These are phyloP conservation scores for Aspidoscelis tigris DNA, from an alignment of 2,113 vertebrate genomes.

Conservation along the genomic window DNA sequence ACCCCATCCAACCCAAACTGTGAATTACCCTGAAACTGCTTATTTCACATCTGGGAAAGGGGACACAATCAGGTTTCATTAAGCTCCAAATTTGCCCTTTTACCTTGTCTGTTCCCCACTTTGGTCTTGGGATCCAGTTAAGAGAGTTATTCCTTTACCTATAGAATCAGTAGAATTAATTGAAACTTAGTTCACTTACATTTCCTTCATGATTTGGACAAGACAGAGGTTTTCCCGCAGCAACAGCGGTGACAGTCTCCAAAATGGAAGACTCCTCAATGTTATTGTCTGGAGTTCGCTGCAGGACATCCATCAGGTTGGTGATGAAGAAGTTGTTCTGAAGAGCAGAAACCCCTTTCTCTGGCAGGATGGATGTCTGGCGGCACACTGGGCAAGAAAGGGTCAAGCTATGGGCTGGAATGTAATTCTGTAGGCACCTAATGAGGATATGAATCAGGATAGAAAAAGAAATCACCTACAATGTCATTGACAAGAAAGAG, in stretches of 20 bases:
- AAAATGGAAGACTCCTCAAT: conserved; percentile 85
- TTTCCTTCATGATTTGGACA: conserved; percentile 96
- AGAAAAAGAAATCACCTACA: neutral
- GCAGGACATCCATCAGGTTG: conserved; percentile 98
- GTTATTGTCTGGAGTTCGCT: conserved; percentile 85
- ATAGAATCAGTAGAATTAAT: neutral
- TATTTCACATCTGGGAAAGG: too few species aligned
- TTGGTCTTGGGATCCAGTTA: too few species aligned
- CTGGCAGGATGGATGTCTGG: conserved; percentile 97
- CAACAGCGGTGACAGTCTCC: conserved; percentile 86
- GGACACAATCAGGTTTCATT: too few species aligned
- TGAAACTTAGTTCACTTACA: conserved; percentile 76
- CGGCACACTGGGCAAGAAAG: conserved; percentile 96
- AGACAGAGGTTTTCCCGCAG: conserved; percentile 88
- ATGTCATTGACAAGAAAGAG: neutral
- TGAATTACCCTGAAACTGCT: too few species aligned
- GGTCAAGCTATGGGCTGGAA: conserved; percentile 93
- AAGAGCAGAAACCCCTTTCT: conserved; percentile 95
- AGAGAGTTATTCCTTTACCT: neutral
- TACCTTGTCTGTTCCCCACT: too few species aligned
- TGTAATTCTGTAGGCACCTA: conserved; percentile 98
- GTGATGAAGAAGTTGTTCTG: conserved; percentile 99
- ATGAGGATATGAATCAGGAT: conserved; percentile 29
- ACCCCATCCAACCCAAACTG: too few species aligned
- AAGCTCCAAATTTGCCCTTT: too few species aligned